A percentile compares a stretch with the other conserved stretches of the same genome.
phyloP scores from a whole-genome alignment of 2,113 vertebrate species.

The Pseudorasbora parva region DNA sequence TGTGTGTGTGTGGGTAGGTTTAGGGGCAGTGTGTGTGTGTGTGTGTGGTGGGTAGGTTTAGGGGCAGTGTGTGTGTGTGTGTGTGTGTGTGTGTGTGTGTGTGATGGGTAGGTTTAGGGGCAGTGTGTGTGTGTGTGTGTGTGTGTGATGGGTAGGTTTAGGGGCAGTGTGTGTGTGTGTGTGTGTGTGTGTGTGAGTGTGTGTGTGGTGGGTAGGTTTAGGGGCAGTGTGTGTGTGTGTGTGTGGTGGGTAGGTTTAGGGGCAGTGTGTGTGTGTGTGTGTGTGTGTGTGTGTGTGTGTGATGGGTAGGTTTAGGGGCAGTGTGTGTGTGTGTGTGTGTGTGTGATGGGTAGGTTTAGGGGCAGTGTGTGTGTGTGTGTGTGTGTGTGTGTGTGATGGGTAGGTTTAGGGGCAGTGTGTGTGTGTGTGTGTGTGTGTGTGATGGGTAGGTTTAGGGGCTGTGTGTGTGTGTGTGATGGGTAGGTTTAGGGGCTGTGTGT shows the following conservation, averaged over 20 bases:
- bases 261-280: not conserved
- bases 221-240: not conserved
- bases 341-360: too few species aligned
- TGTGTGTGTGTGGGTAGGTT: not conserved
- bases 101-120: too few species aligned
- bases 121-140: not conserved
- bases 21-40: too few species aligned
- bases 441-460: too few species aligned
- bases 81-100: not conserved
- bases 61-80: too few species aligned
- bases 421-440: not conserved
- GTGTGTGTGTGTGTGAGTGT: not conserved
- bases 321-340: not conserved
- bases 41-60: too few species aligned
- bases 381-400: not conserved
- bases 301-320: too few species aligned
- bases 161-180: not conserved
- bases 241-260: too few species aligned
- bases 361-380: not conserved
- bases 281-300: not conserved
- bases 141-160: too few species aligned
- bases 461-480: not conserved
- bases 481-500: too few species aligned
- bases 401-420: too few species aligned
- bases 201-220: too few species aligned